Percentiles rank a stretch among this genome's conserved stretches.
These are phyloP conservation scores for Periophthalmodon schlosseri DNA, from an alignment of 2,113 vertebrate species.

Conservation along the genomic window DNA sequence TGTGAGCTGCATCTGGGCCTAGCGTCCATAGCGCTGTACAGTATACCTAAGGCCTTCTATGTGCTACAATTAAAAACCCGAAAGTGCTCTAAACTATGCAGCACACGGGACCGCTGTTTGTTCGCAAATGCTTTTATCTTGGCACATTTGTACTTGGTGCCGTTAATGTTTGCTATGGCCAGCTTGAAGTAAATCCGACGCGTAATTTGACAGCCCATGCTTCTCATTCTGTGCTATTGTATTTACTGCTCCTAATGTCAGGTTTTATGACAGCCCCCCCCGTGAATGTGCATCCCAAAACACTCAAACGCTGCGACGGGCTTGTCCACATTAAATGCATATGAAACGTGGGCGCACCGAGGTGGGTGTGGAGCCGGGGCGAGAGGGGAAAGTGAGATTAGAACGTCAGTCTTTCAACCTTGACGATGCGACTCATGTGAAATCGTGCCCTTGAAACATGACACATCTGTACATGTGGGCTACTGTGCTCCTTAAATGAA, in stretches of 20 bases:
- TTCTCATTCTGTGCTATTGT: slow-evolving; percentile 45
- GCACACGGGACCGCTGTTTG: neutral
- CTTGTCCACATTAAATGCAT: slow-evolving; percentile 44
- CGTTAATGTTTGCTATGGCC: slow-evolving; percentile 13
- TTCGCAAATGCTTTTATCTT: neutral
- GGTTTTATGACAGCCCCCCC: slow-evolving; percentile 13
- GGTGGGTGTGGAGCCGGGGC: slow-evolving; percentile 46
- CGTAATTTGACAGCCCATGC: slow-evolving; percentile 57
- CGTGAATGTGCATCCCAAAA: neutral
- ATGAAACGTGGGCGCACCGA: slow-evolving; percentile 54
- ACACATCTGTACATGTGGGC: slow-evolving; percentile 52
- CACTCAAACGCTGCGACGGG: slow-evolving; percentile 40
- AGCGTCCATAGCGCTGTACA: slow-evolving; percentile 30
- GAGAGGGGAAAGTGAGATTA: slow-evolving; percentile 34
- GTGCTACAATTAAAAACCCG: slow-evolving; percentile 32
- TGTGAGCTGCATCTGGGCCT: slow-evolving; percentile 53
- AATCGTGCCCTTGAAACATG: slow-evolving; percentile 68
- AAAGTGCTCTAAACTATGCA: slow-evolving; percentile 7
- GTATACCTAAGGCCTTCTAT: slow-evolving; percentile 58
- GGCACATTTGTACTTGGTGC: slow-evolving; percentile 10
- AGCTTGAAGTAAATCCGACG: slow-evolving; percentile 28
- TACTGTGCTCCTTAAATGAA: slow-evolving; percentile 21
- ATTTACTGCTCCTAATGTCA: slow-evolving; percentile 11
- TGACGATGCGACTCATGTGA: slow-evolving; percentile 58
- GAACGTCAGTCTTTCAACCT: slow-evolving; percentile 66